Conservation (phyloP, 1,140 invertebrate genomes). For the Acromyrmex heyeri region DNA sequence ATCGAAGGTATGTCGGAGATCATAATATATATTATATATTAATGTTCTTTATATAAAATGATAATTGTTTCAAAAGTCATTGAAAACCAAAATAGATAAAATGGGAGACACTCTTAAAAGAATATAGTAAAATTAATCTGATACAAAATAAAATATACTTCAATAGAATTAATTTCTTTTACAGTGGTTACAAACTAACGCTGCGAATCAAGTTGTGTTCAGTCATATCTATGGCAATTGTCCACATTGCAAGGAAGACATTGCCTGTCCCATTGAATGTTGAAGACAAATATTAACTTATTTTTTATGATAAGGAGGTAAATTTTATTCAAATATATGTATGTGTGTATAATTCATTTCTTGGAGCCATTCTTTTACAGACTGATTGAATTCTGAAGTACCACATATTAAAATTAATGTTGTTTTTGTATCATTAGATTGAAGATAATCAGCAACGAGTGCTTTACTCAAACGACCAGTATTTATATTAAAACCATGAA, state of each 20-base stretch:
- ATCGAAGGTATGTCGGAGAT: conserved; percentile 73
- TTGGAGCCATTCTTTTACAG: conserved; percentile 67
- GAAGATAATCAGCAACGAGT: conserved; percentile 68
- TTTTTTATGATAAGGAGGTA: not conserved
- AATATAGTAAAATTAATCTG: not conserved
- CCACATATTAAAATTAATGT: conserved; percentile 84
- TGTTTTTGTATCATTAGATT: conserved; percentile 61
- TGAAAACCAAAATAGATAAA: not conserved
- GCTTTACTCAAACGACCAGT: conserved; percentile 72
- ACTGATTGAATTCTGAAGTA: conserved; percentile 79
- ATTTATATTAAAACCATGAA: conserved; percentile 79
- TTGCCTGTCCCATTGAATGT: conserved; percentile 77
- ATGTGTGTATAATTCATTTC: conserved; percentile 72
- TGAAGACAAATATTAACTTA: conserved; percentile 45
- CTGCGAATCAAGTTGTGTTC: conserved; percentile 82
- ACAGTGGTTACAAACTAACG: conserved; percentile 83
- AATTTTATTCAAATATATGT: conserved; percentile 78
- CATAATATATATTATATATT: conserved; percentile 22
- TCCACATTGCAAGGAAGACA: conserved; percentile 81
- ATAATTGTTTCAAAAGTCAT: not conserved
- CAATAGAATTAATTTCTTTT: conserved; percentile 25
- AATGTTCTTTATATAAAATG: not conserved
- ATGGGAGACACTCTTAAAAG: not conserved
- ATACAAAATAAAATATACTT: conserved; percentile 15
- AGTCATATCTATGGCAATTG: conserved; percentile 82